Conservation (phyloP, 2,888 invertebrate genomes). For the Congeria kusceri region DNA sequence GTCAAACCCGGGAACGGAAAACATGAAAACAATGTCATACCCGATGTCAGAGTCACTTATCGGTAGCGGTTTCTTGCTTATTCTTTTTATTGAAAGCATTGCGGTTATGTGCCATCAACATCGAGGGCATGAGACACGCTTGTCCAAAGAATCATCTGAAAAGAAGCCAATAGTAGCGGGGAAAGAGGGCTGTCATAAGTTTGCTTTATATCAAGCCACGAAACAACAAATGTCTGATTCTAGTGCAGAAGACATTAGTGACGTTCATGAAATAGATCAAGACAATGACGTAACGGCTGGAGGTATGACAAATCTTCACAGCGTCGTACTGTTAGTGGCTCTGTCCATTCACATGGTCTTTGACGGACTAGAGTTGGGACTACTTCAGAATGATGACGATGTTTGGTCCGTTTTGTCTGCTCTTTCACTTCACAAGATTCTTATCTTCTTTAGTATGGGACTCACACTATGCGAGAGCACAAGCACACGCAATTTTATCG, state of each 20-base stretch:
- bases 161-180: neutral
- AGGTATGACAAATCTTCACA: conserved; percentile 72
- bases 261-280: neutral
- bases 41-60: conserved; percentile 31
- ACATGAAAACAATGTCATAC: conserved; percentile 8
- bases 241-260: neutral
- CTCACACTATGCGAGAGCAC: conserved; percentile 66
- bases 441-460: conserved; percentile 87
- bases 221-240: neutral
- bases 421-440: conserved; percentile 87
- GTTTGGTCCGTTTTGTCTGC: conserved; percentile 85
- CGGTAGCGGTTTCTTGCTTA: conserved; percentile 37
- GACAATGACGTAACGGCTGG: neutral
- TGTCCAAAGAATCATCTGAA: neutral
- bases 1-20: neutral
- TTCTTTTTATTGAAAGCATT: conserved; percentile 41
- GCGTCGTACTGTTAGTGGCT: conserved; percentile 86
- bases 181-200: neutral
- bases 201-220: too few relatives aligned
- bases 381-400: conserved; percentile 81
- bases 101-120: conserved; percentile 16
- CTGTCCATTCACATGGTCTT: conserved; percentile 87
- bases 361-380: conserved; percentile 87
- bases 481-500: conserved; percentile 10
- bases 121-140: neutral